phyloP scores from a whole-genome alignment of 2,797 vertebrate species.

The Myioborus melanocephalus region DNA sequence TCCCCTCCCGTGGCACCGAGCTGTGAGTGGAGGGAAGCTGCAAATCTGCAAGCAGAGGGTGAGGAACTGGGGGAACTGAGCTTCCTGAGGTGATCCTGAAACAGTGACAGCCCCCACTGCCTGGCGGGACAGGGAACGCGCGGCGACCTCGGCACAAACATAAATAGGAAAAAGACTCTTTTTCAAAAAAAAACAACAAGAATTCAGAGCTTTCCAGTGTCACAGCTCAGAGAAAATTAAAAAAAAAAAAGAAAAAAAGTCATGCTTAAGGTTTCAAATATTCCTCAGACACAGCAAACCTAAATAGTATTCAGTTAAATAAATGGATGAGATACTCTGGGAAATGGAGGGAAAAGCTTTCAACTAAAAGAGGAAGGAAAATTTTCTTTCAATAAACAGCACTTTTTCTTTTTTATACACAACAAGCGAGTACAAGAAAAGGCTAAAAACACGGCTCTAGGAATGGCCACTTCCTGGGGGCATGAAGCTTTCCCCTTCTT shows the following conservation, averaged over 20 bases:
- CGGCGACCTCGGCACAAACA: slow-evolving; percentile 67
- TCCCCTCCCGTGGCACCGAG: slow-evolving; percentile 76
- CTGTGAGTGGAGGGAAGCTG: slow-evolving; percentile 57
- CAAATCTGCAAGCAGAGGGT: slow-evolving; percentile 70
- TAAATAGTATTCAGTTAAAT: slow-evolving; percentile 75
- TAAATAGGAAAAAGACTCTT: slow-evolving; percentile 71
- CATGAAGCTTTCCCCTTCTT: slow-evolving; percentile 76
- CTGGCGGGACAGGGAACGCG: slow-evolving; percentile 56
- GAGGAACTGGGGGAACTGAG: slow-evolving; percentile 74
- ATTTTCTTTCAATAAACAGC: slow-evolving; percentile 71
- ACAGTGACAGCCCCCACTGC: slow-evolving; percentile 76
- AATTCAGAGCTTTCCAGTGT: slow-evolving; percentile 82
- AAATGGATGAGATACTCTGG: slow-evolving; percentile 69
- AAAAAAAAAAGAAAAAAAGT: slow-evolving; percentile 13
- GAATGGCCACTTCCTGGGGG: slow-evolving; percentile 79
- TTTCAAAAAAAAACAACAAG: slow-evolving; percentile 8
- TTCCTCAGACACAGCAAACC: slow-evolving; percentile 86
- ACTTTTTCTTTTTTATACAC: slow-evolving; percentile 73
- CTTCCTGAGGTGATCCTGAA: slow-evolving; percentile 93
- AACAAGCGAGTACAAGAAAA: slow-evolving; percentile 76
- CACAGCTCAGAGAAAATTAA: slow-evolving; percentile 75
- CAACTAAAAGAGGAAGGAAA: slow-evolving; percentile 58
- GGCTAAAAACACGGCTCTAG: slow-evolving; percentile 78
- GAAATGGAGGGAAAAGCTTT: slow-evolving; percentile 69
- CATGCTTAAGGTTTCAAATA: slow-evolving; percentile 83